Conservation (phyloP, 2,113 vertebrate genomes). For the Grammomys surdaster region DNA sequence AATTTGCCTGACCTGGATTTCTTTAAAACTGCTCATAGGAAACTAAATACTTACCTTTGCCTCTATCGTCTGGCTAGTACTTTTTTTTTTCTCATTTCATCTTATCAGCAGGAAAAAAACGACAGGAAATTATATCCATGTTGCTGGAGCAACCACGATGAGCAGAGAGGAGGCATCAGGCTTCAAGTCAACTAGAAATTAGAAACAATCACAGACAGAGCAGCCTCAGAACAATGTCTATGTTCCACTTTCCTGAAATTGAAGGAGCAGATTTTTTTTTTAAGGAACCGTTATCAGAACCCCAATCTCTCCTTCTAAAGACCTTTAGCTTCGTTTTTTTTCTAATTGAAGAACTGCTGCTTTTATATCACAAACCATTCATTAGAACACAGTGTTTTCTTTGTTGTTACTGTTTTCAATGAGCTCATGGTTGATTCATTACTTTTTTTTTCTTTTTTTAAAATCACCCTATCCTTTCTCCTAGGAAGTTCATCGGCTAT, state of each 20-base stretch:
- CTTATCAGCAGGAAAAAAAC: slow-evolving; percentile 39
- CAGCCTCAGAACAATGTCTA: not conserved
- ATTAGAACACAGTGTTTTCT: not conserved
- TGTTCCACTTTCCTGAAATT: slow-evolving; percentile 11
- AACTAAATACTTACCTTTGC: slow-evolving; percentile 53
- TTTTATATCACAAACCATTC: slow-evolving; percentile 33
- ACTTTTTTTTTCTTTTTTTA: not conserved
- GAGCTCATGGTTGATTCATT: slow-evolving; percentile 31
- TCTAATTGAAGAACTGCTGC: slow-evolving; percentile 35
- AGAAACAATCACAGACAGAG: not conserved
- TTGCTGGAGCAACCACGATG: slow-evolving; percentile 21
- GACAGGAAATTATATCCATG: slow-evolving; percentile 62
- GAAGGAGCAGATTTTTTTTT: slow-evolving; percentile 20
- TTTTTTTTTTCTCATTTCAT: slow-evolving; percentile 48
- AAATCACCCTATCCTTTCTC: not conserved
- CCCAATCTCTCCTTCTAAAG: not conserved
- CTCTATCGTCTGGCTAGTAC: not conserved
- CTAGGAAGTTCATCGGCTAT: not conserved
- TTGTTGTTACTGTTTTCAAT: slow-evolving; percentile 24
- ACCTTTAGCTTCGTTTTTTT: not conserved
- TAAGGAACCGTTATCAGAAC: slow-evolving; percentile 4
- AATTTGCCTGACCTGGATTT: slow-evolving; percentile 44
- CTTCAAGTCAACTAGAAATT: slow-evolving; percentile 44
- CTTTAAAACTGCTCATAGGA: slow-evolving; percentile 48
- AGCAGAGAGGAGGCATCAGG: not conserved